phyloP scores from a whole-genome alignment of 2,888 invertebrate genomes.

The Acrobeloides nanus region DNA sequence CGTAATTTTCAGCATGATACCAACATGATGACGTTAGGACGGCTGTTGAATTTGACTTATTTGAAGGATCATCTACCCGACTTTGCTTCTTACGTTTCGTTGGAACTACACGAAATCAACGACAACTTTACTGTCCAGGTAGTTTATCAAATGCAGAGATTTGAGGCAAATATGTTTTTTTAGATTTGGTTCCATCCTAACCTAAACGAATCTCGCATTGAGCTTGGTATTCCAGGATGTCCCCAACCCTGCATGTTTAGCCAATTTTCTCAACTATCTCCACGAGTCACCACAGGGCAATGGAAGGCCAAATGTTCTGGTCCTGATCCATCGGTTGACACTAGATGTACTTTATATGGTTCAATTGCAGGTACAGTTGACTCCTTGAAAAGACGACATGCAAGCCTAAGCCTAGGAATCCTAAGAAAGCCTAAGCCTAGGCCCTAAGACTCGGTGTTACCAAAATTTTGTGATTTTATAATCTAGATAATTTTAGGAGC shows the following conservation, averaged over 20 bases:
- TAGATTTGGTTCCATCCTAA: conserved; percentile 12
- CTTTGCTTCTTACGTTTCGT: conserved; percentile 16
- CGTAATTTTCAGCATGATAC: conserved; percentile 22
- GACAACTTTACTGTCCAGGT: conserved; percentile 13
- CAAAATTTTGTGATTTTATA: too few species aligned
- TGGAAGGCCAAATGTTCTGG: conserved; percentile 10
- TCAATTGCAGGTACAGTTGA: too few species aligned
- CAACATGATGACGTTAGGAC: conserved; percentile 15
- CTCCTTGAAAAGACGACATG: too few species aligned
- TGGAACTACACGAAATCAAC: conserved; percentile 16
- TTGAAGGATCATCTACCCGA: conserved; percentile 2
- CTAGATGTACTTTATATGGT: conserved; percentile 4
- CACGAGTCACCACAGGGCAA: conserved; percentile 7
- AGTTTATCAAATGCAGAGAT: not conserved
- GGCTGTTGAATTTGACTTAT: conserved; percentile 11
- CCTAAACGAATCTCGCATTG: conserved; percentile 11
- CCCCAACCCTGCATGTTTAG: conserved; percentile 12
- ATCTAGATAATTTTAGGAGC: too few species aligned
- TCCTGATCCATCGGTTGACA: not conserved
- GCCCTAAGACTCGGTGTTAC: too few species aligned
- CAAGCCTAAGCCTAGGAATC: too few species aligned
- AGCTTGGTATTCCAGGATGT: conserved; percentile 12
- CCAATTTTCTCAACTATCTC: conserved; percentile 1
- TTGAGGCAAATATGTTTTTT: conserved; percentile 1
- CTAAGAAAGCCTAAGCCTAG: too few species aligned